Evolutionary conservation across 1,140 invertebrate species (phyloP).

Genomic region (Xylocopa sonorina): DNA sequence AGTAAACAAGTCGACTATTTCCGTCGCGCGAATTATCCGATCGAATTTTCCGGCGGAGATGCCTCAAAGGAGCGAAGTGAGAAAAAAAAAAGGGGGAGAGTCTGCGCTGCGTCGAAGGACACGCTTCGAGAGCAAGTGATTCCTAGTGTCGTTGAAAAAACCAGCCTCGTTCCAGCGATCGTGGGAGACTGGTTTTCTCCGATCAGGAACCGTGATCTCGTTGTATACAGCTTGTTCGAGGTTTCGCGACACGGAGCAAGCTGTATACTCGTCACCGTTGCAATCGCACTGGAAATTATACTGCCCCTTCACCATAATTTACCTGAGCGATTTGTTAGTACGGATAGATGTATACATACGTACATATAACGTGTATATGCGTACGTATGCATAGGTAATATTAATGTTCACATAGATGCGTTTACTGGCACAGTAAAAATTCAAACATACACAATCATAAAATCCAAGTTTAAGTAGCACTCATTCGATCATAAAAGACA

Average conservation of each 20-base stretch:
- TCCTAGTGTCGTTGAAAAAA: not conserved
- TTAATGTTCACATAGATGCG: slow-evolving; percentile 25
- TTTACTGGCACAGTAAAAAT: slow-evolving; percentile 40
- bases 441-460: slow-evolving; percentile 46
- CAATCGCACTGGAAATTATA: too few species aligned
- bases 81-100: not conserved
- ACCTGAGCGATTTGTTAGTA: slow-evolving; percentile 26
- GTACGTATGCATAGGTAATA: slow-evolving; percentile 1
- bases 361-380: too few species aligned
- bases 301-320: not conserved
- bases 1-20: not conserved
- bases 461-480: slow-evolving; percentile 26
- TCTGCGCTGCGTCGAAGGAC: not conserved
- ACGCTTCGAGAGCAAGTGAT: not conserved
- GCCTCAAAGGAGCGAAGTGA: not conserved
- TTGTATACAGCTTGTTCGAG: not conserved
- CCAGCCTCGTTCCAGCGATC: slow-evolving; percentile 2
- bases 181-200: not conserved
- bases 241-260: not conserved
- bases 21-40: not conserved
- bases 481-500: slow-evolving; percentile 46
- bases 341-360: too few species aligned
- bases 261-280: not conserved
- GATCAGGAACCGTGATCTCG: not conserved
- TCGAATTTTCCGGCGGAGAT: not conserved